A percentile compares a stretch with the other conserved stretches of the same genome.
Evolutionary conservation across 2,113 vertebrate genomes (phyloP).

Genomic region (Microtus montanus): DNA sequence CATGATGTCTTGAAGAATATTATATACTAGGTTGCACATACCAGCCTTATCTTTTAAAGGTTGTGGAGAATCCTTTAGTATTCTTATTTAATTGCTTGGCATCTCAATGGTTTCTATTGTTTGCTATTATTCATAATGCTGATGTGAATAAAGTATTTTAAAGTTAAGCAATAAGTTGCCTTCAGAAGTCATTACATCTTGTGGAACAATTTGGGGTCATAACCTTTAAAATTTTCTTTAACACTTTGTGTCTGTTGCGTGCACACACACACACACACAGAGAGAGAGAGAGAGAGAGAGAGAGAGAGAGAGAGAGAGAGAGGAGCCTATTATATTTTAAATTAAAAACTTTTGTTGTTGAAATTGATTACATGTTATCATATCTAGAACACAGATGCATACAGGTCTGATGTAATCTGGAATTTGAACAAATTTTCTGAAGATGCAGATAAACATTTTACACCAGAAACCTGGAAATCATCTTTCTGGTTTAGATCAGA

Average conservation of each 20-base stretch:
- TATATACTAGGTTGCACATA: neutral
- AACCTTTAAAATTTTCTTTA: neutral
- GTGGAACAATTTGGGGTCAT: conserved; percentile 5
- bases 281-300: too few relatives aligned
- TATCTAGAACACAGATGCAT: conserved; percentile 16
- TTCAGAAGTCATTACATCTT: neutral
- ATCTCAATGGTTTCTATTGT: neutral
- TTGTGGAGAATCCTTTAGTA: neutral
- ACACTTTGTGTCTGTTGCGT: neutral
- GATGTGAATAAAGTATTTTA: neutral
- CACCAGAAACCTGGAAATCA: conserved; percentile 46
- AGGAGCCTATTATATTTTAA: conserved; percentile 6
- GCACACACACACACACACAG: neutral
- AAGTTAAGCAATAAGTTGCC: conserved; percentile 4
- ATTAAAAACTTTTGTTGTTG: neutral
- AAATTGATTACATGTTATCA: conserved; percentile 50
- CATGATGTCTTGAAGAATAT: neutral
- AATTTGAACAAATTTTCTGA: conserved; percentile 62
- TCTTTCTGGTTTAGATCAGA: neutral
- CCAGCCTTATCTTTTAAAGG: neutral
- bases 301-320: too few relatives aligned
- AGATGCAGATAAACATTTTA: neutral
- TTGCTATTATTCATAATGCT: conserved; percentile 32
- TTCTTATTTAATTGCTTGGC: neutral
- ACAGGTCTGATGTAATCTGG: conserved; percentile 8